These are phyloP conservation scores for Hemibagrus wyckioides DNA, from an alignment of 2,113 vertebrate genomes.

Conservation along the genomic window DNA sequence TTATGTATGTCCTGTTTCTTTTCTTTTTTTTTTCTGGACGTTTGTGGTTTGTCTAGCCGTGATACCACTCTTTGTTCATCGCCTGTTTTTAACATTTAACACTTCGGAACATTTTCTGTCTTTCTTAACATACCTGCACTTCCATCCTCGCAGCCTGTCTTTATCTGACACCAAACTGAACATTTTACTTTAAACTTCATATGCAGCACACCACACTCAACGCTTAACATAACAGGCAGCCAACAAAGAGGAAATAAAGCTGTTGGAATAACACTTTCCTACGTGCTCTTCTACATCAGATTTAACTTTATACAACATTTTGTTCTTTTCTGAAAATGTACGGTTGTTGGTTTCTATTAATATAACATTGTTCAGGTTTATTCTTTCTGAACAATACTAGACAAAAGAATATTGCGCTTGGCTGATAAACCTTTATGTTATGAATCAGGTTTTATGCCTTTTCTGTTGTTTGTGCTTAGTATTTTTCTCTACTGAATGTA, in stretches of 20 bases:
- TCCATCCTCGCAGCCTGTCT: no score
- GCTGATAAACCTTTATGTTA: not conserved
- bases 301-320: not conserved
- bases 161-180: not conserved
- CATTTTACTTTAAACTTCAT: not conserved
- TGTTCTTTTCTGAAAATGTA: not conserved
- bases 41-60: no score
- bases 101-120: no score
- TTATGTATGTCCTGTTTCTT: no score
- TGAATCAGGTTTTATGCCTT: not conserved
- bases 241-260: not conserved
- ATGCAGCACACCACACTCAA: not conserved
- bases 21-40: no score
- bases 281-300: not conserved
- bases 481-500: not conserved
- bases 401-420: not conserved
- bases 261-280: not conserved
- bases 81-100: no score
- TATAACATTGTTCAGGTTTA: not conserved
- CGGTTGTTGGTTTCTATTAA: not conserved
- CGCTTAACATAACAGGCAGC: not conserved
- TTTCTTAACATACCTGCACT: no score
- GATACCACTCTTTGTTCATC: no score
- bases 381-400: not conserved
- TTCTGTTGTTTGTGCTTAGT: not conserved